Base-by-base conservation (phyloP, 2,888 invertebrate genomes). In the Eueremaeus valkanovi region DNA sequence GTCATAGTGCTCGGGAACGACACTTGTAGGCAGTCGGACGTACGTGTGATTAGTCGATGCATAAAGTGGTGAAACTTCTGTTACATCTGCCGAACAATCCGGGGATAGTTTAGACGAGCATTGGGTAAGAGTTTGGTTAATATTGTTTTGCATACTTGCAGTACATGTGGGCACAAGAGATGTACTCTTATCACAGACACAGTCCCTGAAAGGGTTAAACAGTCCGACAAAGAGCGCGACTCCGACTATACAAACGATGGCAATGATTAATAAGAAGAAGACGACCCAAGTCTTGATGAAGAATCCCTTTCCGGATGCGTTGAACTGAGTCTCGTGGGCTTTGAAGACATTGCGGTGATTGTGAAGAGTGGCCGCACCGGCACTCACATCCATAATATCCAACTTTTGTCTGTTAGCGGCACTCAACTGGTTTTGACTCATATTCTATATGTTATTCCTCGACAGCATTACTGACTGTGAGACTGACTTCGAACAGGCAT, bases 1-100 rank as follows among this genome's bases (percentile, higher is more conserved):
- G 42, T 76, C 77, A 33, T 79, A 79, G 29, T 77, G 77, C 16
- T 70, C 68, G 0, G 79, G 79, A n/a, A 78, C 31, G 3, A 79
- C 45, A 31, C 74, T 77, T 31, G 24, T 74, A 18, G 76, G 76
- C 33, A 76, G 55, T 29, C 76, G 66, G 31, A 68, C 68, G 36
- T 36, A 68, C 24, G 8, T 21, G 18, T 42, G 36, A 42, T 68
- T 24, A 42, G 42, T 21, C 9, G 68, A 42, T 36, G 68, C 68
- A 40, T 68, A n/a, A 3, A 42, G 24, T 68, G 33, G 24, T n/a
- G 42, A 36, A 3, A 68, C 42, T 40, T 42, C 42, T 68, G 68
- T 40, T 42, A 8, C 1, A 68, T 68, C 68, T n/a, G 68, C 42
- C n/a, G 13, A 3, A 42, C 36, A 42, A 11, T 68, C 33, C 16